Percentiles rank a stretch among this genome's conserved stretches.
Conservation (phyloP, 2,113 vertebrate genomes). For the Baryphthengus martii region DNA sequence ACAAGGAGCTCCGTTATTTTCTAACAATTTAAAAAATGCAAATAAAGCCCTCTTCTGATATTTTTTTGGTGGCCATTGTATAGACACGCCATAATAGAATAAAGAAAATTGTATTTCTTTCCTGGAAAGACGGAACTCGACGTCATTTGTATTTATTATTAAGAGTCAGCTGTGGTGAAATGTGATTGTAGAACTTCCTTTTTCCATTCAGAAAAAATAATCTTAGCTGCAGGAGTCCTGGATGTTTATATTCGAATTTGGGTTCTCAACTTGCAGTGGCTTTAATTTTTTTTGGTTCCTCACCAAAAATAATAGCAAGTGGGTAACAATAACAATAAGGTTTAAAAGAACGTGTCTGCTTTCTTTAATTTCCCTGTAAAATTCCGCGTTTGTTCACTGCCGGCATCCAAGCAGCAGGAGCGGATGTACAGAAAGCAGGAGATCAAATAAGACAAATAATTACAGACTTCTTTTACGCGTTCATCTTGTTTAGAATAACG, state of each 20-base stretch:
- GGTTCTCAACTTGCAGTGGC: constrained; percentile 25
- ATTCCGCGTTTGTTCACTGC: not conserved
- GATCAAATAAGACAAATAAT: not conserved
- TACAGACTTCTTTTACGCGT: not conserved
- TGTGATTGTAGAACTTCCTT: constrained; percentile 69
- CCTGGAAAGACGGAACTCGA: constrained; percentile 67
- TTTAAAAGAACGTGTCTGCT: not conserved
- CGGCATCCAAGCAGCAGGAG: not conserved
- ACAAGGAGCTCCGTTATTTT: constrained; percentile 32
- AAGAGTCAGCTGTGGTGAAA: constrained; percentile 68
- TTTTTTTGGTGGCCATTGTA: not conserved
- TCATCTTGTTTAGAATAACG: not conserved
- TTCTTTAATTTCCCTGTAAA: constrained; percentile 56
- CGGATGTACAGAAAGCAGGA: not conserved
- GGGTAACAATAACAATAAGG: constrained; percentile 36
- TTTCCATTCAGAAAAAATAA: constrained; percentile 70
- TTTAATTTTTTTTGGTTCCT: constrained; percentile 54
- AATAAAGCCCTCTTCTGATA: not conserved
- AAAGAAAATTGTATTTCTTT: constrained; percentile 52
- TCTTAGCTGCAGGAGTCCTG: constrained; percentile 65
- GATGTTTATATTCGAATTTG: constrained; percentile 56
- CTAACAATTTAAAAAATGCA: not conserved
- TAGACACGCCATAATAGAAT: not conserved
- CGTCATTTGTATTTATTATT: constrained; percentile 71
- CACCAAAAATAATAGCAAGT: constrained; percentile 58